Percentiles rank a stretch among this genome's conserved stretches.
Conservation (phyloP, 2,888 invertebrate genomes). For the Cephus rjabovi region DNA sequence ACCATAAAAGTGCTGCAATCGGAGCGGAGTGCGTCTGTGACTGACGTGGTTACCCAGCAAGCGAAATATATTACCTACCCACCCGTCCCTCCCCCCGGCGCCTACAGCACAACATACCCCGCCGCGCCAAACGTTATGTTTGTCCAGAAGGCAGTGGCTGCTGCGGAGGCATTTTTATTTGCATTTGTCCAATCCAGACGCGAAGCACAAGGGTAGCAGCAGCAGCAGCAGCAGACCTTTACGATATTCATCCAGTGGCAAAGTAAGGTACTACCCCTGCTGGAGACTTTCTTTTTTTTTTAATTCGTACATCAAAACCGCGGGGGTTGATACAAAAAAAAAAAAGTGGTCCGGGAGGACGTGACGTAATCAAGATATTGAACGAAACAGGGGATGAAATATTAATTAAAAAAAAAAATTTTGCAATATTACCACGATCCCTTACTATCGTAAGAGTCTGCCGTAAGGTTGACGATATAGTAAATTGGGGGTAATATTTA, state of each 20-base stretch:
- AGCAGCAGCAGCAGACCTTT: neutral
- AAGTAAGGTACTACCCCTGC: neutral
- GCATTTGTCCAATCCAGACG: constrained; percentile 36
- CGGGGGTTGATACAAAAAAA: neutral
- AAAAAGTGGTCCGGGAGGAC: neutral
- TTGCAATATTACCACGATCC: no score
- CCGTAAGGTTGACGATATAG: neutral
- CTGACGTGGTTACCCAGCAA: constrained; percentile 29
- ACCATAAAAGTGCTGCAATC: constrained; percentile 56
- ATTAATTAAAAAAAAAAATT: no score
- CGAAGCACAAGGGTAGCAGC: neutral
- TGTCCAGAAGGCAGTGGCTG: constrained; percentile 25
- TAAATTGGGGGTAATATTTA: neutral
- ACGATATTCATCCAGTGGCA: constrained; percentile 12
- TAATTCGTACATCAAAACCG: neutral
- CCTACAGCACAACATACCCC: constrained; percentile 30
- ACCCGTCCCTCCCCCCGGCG: neutral
- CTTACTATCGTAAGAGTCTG: no score
- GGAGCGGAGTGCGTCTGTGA: constrained; percentile 52
- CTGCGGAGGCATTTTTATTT: constrained; percentile 42
- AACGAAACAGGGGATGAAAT: neutral
- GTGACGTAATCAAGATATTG: constrained; percentile 11
- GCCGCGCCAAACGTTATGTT: constrained; percentile 39
- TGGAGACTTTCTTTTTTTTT: neutral
- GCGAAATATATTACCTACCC: constrained; percentile 26